phyloP scores from a whole-genome alignment of 1,140 invertebrate species.

The Uloborus diversus region DNA sequence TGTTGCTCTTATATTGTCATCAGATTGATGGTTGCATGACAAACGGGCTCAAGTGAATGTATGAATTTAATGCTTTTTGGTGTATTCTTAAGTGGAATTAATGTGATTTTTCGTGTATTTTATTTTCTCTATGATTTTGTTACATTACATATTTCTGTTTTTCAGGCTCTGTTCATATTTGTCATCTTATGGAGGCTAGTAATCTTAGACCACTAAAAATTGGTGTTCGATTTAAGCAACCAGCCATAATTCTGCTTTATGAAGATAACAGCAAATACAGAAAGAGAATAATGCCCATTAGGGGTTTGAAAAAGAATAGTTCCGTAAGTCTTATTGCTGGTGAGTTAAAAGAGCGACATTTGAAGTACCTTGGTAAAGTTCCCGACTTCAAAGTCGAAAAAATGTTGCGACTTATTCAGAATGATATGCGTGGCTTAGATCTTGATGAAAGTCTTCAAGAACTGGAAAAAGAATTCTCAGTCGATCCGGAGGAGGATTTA shows the following conservation, averaged over 20 bases:
- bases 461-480: conserved; percentile 60
- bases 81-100: too few species aligned
- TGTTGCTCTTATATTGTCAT: too few species aligned
- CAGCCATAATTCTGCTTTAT: conserved; percentile 64
- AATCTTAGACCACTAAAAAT: conserved; percentile 36
- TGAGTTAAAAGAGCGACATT: conserved; percentile 62
- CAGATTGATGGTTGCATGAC: too few species aligned
- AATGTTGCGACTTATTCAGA: conserved; percentile 58
- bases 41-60: too few species aligned
- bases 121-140: too few species aligned
- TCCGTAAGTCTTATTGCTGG: conserved; percentile 59
- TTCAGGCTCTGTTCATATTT: neutral
- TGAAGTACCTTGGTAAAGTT: conserved; percentile 61
- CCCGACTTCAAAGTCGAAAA: conserved; percentile 60
- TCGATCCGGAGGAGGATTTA: conserved; percentile 68
- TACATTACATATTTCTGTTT: conserved; percentile 5
- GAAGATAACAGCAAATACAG: conserved; percentile 61
- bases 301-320: conserved; percentile 63
- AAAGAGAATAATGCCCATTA: conserved; percentile 65
- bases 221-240: conserved; percentile 65
- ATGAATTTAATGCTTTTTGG: too few species aligned
- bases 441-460: conserved; percentile 59
- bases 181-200: neutral
- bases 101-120: too few species aligned
- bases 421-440: conserved; percentile 61